These are phyloP conservation scores for Eupithecia subfuscata DNA, from an alignment of 2,888 invertebrate species.

Conservation along the genomic window DNA sequence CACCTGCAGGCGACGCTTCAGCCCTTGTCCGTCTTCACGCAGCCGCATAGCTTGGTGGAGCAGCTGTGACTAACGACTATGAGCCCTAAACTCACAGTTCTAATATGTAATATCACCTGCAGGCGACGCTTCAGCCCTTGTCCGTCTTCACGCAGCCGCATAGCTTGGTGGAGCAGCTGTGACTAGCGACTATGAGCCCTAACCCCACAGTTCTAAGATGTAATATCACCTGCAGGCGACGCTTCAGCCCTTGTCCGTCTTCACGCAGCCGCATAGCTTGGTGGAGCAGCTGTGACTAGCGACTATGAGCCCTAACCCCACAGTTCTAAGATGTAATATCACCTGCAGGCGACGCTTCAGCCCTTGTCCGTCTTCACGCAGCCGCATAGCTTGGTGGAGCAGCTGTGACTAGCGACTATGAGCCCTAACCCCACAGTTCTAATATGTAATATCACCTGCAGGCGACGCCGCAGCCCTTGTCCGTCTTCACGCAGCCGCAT, in stretches of 20 bases:
- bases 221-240: constrained; percentile 73
- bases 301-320: neutral
- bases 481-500: constrained; percentile 85
- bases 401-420: neutral
- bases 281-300: neutral
- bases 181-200: neutral
- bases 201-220: neutral
- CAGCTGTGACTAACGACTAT: neutral
- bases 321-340: neutral
- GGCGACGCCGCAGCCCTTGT: constrained; percentile 66
- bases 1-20: constrained; percentile 82
- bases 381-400: constrained; percentile 70
- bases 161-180: constrained; percentile 39
- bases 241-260: constrained; percentile 74
- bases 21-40: constrained; percentile 76
- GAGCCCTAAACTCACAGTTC: neutral
- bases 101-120: constrained; percentile 65
- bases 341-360: constrained; percentile 82
- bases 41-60: constrained; percentile 76
- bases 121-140: constrained; percentile 71
- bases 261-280: constrained; percentile 84
- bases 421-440: neutral
- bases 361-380: constrained; percentile 80
- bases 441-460: constrained; percentile 71
- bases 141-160: constrained; percentile 85